phyloP scores from a whole-genome alignment of 1,140 invertebrate species.

The Drosophila ercepeae region DNA sequence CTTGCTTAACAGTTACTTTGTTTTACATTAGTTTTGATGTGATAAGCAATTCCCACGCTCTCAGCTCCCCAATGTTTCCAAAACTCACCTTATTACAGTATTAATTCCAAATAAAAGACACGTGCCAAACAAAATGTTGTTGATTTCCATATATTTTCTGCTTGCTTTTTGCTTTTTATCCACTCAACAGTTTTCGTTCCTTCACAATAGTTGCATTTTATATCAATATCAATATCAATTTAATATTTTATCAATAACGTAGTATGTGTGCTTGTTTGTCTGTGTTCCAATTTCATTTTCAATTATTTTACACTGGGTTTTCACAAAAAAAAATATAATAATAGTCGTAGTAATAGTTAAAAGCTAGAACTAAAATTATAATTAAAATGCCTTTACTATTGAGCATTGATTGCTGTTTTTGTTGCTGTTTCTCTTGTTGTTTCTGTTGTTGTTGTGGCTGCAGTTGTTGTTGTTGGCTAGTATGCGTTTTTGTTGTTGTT shows the following conservation, averaged over 20 bases:
- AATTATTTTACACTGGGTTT: slow-evolving; percentile 67
- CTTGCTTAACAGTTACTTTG: not conserved
- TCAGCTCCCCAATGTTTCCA: not conserved
- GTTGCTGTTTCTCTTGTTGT: slow-evolving; percentile 1
- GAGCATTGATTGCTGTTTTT: slow-evolving; percentile 30
- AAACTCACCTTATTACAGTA: not conserved
- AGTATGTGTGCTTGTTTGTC: slow-evolving; percentile 16
- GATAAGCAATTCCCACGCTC: not conserved
- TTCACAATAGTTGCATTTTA: slow-evolving; percentile 67
- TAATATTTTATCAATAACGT: slow-evolving; percentile 7
- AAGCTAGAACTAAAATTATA: slow-evolving; percentile 48
- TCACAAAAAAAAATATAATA: slow-evolving; percentile 41
- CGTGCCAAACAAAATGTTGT: slow-evolving; percentile 30
- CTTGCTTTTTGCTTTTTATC: slow-evolving; percentile 51
- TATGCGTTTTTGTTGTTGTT: slow-evolving; percentile 58
- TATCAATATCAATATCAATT: slow-evolving; percentile 39
- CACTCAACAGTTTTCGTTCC: slow-evolving; percentile 62
- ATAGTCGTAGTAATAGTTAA: slow-evolving; percentile 33
- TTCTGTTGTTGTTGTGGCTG: slow-evolving; percentile 24
- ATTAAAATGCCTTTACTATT: slow-evolving; percentile 54
- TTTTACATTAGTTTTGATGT: too few relatives aligned
- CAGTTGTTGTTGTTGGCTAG: slow-evolving; percentile 69
- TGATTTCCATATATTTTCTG: slow-evolving; percentile 47
- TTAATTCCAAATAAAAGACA: slow-evolving; percentile 36
- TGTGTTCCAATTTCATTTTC: slow-evolving; percentile 35